Conservation (phyloP, 2,113 vertebrate genomes). For the Chloropsis cyanopogon region DNA sequence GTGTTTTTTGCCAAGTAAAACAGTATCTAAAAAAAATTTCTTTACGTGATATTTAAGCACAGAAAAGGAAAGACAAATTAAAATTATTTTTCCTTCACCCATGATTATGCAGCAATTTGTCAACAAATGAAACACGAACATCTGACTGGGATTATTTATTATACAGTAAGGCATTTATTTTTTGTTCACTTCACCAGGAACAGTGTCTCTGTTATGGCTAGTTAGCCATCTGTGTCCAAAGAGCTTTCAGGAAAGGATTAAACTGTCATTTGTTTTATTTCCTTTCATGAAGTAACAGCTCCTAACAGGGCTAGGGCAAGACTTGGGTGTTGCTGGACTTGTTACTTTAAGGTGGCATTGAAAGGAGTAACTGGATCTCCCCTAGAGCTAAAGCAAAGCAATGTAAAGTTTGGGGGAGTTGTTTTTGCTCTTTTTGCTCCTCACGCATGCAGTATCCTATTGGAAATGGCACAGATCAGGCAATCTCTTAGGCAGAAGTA, state of each 20-base stretch:
- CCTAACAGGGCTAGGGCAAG: not conserved
- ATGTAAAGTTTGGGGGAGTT: not conserved
- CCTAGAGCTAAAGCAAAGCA: not conserved
- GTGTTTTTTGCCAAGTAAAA: conserved; percentile 32
- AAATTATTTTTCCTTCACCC: conserved; percentile 32
- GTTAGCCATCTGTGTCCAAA: conserved; percentile 38
- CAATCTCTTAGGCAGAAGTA: not conserved
- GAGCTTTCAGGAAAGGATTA: conserved; percentile 56
- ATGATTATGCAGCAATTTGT: conserved; percentile 47
- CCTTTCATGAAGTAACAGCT: conserved; percentile 24
- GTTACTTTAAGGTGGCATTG: not conserved
- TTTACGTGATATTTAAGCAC: conserved; percentile 2
- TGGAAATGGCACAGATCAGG: not conserved
- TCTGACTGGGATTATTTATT: conserved; percentile 58
- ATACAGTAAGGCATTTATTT: conserved; percentile 19
- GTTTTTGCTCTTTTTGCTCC: not conserved
- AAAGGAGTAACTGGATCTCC: not conserved
- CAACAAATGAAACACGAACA: conserved; percentile 10
- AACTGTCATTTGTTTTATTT: conserved; percentile 52
- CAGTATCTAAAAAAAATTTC: not conserved
- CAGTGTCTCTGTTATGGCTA: conserved; percentile 36
- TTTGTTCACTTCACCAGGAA: conserved; percentile 26
- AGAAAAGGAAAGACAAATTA: conserved; percentile 26
- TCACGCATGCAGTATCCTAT: not conserved
- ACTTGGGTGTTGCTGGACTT: not conserved